Evolutionary conservation across 2,797 vertebrate species (phyloP).

Genomic region (Gouania willdenowi): DNA sequence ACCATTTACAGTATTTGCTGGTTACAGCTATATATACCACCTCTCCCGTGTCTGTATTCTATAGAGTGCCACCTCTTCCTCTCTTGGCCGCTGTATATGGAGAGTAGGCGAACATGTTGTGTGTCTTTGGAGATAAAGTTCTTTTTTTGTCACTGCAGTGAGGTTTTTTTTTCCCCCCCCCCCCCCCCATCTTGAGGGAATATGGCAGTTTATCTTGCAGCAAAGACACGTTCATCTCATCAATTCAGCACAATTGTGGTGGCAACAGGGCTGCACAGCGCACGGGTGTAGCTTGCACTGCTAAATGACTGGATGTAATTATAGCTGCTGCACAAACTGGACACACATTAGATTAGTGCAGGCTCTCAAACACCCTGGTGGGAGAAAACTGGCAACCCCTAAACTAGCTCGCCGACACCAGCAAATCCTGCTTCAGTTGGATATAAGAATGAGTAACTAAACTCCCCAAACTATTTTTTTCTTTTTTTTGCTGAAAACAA

Average conservation of each 20-base stretch:
- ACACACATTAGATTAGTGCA: no score
- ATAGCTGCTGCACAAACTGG: constrained; percentile 19
- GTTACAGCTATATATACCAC: constrained; percentile 68
- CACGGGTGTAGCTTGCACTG: constrained; percentile 17
- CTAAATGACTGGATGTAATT: constrained; percentile 33
- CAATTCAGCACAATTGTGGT: constrained; percentile 46
- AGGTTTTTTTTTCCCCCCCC: no score
- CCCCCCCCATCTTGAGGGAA: constrained; percentile 56
- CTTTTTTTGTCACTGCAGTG: constrained; percentile 66
- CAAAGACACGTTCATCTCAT: constrained; percentile 54
- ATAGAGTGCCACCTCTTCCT: constrained; percentile 53
- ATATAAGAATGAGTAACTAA: no score
- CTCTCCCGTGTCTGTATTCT: constrained; percentile 50
- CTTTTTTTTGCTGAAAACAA: no score
- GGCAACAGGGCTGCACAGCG: constrained; percentile 25
- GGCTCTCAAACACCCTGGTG: no score
- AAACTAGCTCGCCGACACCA: no score
- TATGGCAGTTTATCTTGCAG: constrained; percentile 61
- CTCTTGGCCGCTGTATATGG: constrained; percentile 54
- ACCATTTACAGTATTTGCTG: constrained; percentile 71
- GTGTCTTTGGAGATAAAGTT: constrained; percentile 71
- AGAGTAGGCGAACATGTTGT: constrained; percentile 55
- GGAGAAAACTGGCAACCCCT: no score
- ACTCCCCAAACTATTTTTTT: no score
- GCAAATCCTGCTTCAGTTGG: no score